These are phyloP conservation scores for Diacarnus erythraeanus DNA, from an alignment of 37 sponge, comb jelly and placozoan genomes.

Conservation along the genomic window DNA sequence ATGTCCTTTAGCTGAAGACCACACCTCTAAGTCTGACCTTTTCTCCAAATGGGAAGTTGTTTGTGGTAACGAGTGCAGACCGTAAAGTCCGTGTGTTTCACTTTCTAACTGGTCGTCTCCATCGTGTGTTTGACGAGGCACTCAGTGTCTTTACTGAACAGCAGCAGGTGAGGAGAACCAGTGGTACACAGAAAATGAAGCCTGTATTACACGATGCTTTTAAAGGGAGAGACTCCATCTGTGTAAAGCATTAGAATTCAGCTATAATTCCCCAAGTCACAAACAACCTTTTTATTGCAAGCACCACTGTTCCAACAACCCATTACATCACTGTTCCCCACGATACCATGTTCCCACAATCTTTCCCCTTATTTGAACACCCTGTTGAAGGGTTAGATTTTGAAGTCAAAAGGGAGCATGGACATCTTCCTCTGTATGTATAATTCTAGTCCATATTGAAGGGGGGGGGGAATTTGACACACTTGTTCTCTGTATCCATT, in stretches of 20 bases:
- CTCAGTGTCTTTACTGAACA: conserved; percentile 67
- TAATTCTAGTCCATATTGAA: background rate
- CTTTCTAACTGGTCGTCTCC: conserved; percentile 84
- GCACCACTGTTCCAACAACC: too few species aligned
- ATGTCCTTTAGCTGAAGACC: conserved; percentile 22
- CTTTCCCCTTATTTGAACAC: too few species aligned
- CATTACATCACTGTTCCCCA: background rate
- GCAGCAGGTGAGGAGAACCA: conserved; percentile 60
- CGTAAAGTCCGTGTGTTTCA: conserved; percentile 89
- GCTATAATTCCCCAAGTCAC: too few species aligned
- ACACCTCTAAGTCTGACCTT: conserved; percentile 58
- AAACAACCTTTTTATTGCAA: too few species aligned
- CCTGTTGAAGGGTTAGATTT: too few species aligned
- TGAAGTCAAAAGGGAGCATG: too few species aligned
- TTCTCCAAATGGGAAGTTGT: conserved; percentile 86
- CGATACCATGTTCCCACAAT: too few species aligned
- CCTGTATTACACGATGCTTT: too few species aligned
- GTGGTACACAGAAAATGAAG: too few species aligned
- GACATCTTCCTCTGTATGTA: background rate
- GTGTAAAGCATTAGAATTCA: too few species aligned
- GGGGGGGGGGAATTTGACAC: background rate
- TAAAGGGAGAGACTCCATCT: too few species aligned
- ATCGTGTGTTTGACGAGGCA: conserved; percentile 84
- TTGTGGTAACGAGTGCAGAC: conserved; percentile 84
- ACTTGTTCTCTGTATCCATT: background rate